These are phyloP conservation scores for Dendroctonus ponderosae DNA, from an alignment of 1,140 invertebrate species.

Conservation along the genomic window DNA sequence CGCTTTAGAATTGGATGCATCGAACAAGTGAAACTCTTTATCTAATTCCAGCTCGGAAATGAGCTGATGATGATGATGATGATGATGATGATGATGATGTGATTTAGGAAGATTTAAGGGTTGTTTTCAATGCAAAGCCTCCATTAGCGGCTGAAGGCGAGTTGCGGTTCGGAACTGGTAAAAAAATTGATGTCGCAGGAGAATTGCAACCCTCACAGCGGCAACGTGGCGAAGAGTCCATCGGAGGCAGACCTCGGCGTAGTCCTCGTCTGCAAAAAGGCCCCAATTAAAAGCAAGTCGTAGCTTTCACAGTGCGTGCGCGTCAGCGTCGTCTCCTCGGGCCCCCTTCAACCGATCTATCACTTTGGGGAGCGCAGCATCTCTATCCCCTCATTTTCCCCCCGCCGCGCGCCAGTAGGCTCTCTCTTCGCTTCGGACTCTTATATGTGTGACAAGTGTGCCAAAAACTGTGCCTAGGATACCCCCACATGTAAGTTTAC, in stretches of 20 bases:
- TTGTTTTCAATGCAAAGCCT: no score
- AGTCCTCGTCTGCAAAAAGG: constrained; percentile 48
- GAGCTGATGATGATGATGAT: no score
- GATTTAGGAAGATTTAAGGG: no score
- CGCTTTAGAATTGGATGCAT: not conserved
- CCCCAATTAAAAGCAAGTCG: constrained; percentile 49
- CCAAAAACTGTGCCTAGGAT: constrained; percentile 22
- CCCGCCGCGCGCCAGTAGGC: constrained; percentile 43
- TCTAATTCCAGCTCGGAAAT: no score
- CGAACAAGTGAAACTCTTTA: no score
- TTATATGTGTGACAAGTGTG: constrained; percentile 31
- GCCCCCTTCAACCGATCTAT: constrained; percentile 49
- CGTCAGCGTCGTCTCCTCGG: constrained; percentile 34
- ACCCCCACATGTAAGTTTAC: not conserved
- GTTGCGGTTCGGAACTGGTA: no score
- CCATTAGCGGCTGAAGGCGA: no score
- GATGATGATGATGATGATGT: no score
- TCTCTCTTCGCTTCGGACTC: constrained; percentile 37
- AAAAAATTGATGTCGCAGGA: not conserved
- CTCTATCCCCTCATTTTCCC: constrained; percentile 42
- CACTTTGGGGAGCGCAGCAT: constrained; percentile 46
- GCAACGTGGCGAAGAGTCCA: constrained; percentile 10
- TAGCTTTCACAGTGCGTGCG: constrained; percentile 48
- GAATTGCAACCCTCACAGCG: constrained; percentile 7
- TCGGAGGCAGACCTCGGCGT: constrained; percentile 8